A percentile compares a stretch with the other conserved stretches of the same genome.
Evolutionary conservation across 2,113 vertebrate genomes (phyloP).

Genomic region (Xerus inauris): DNA sequence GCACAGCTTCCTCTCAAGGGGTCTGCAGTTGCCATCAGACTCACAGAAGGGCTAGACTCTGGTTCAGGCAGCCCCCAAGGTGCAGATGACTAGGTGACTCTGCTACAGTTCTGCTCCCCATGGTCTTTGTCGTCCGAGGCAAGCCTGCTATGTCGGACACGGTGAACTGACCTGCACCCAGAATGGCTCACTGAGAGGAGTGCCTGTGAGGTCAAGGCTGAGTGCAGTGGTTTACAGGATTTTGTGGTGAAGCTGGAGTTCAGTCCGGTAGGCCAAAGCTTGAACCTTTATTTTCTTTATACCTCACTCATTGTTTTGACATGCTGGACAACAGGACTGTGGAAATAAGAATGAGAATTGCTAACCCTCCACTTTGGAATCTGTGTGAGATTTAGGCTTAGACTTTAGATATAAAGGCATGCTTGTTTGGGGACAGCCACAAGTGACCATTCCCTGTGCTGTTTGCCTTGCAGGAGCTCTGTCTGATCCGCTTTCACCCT

Average conservation of each 20-base stretch:
- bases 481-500: slow-evolving; percentile 97
- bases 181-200: neutral
- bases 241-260: neutral
- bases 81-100: neutral
- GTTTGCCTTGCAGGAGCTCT: slow-evolving; percentile 91
- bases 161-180: neutral
- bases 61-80: rapidly evolving
- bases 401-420: neutral
- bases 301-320: no score
- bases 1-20: neutral
- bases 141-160: neutral
- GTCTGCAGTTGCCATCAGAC: neutral
- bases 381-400: no score
- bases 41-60: neutral
- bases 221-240: neutral
- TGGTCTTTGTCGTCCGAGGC: rapidly evolving
- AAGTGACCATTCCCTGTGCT: slow-evolving; percentile 70
- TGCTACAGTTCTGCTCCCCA: rapidly evolving
- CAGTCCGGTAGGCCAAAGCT: neutral
- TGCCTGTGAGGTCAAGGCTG: neutral
- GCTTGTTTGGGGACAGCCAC: neutral
- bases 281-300: neutral
- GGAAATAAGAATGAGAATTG: neutral
- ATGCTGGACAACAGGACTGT: neutral
- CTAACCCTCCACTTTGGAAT: neutral